A percentile compares a stretch with the other conserved stretches of the same genome.
Conservation (phyloP, 1,140 invertebrate genomes). For the Maniola jurtina region DNA sequence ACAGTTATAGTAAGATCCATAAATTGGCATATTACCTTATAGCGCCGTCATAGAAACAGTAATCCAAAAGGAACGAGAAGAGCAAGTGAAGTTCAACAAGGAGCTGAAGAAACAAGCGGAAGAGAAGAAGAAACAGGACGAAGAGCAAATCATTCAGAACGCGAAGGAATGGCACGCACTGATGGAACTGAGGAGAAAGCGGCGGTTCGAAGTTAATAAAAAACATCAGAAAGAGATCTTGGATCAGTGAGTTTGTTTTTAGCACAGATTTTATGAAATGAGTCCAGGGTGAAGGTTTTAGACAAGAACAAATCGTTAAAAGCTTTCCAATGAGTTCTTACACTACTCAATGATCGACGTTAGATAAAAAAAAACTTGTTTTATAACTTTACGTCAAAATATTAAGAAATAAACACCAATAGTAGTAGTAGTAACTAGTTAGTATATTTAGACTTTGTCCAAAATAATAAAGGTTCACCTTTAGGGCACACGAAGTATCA, state of each 20-base stretch:
- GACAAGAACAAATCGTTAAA: no score
- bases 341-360: no score
- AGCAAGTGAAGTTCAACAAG: constrained; percentile 65
- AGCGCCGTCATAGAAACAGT: constrained; percentile 72
- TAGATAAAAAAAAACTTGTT: not conserved
- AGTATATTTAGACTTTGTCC: no score
- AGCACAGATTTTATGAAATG: no score
- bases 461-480: no score
- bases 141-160: constrained; percentile 52
- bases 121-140: constrained; percentile 53
- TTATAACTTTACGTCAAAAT: no score
- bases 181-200: constrained; percentile 40
- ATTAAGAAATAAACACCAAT: no score
- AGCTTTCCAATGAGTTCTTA: no score
- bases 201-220: constrained; percentile 58
- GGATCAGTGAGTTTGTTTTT: constrained; percentile 51
- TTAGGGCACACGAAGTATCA: constrained; percentile 54
- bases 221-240: constrained; percentile 59
- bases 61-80: constrained; percentile 63
- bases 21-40: not conserved
- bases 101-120: constrained; percentile 43
- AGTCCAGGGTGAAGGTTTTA: no score
- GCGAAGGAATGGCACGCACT: constrained; percentile 65
- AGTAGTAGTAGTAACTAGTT: no score
- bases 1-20: no score